Evolutionary conservation across 1,140 invertebrate species (phyloP).

Genomic region (Papilio helenus): DNA sequence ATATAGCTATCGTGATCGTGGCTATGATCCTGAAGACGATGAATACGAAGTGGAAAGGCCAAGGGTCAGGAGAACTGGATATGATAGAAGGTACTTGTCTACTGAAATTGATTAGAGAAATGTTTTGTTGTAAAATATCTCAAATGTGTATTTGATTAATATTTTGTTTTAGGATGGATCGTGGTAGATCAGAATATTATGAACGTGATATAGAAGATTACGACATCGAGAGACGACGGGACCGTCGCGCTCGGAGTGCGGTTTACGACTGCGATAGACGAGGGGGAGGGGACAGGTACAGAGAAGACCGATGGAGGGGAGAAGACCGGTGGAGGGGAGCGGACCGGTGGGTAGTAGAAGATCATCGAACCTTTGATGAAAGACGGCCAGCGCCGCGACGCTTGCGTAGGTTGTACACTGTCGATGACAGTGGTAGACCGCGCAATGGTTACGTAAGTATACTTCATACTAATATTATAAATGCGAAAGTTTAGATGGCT

Average conservation of each 20-base stretch:
- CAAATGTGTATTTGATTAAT: not conserved
- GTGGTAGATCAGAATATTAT: constrained; percentile 69
- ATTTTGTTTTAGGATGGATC: constrained; percentile 49
- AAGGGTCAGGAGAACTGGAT: constrained; percentile 50
- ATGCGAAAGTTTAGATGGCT: too few relatives aligned
- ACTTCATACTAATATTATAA: too few relatives aligned
- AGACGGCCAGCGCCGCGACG: constrained; percentile 2
- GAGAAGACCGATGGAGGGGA: constrained; percentile 42
- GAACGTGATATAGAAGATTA: constrained; percentile 60
- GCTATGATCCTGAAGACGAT: constrained; percentile 74
- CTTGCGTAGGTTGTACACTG: constrained; percentile 49
- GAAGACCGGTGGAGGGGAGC: constrained; percentile 18
- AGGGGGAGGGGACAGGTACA: constrained; percentile 44
- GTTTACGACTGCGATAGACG: constrained; percentile 64
- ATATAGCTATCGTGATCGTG: constrained; percentile 63
- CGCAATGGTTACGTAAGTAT: constrained; percentile 50
- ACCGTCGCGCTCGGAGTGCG: constrained; percentile 66
- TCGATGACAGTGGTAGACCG: constrained; percentile 57
- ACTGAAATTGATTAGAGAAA: not conserved
- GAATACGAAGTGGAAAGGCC: constrained; percentile 70
- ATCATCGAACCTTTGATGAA: constrained; percentile 17
- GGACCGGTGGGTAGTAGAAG: not conserved
- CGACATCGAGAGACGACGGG: constrained; percentile 47
- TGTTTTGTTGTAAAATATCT: too few relatives aligned
- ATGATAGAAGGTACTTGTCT: constrained; percentile 55